These are phyloP conservation scores for Drosophila acutilabella DNA, from an alignment of 2,888 invertebrate species.

Conservation along the genomic window DNA sequence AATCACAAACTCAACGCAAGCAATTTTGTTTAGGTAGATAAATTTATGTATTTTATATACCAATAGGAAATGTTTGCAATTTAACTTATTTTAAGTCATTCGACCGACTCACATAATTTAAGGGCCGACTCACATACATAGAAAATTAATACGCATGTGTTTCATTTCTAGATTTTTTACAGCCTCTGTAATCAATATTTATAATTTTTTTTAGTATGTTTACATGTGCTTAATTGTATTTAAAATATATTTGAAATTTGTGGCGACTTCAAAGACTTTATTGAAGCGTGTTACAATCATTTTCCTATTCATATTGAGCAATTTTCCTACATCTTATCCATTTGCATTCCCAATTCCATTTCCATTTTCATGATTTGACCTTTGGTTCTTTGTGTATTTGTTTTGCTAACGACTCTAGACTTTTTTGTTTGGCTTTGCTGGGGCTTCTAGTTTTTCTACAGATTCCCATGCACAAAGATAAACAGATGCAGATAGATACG, in stretches of 20 bases:
- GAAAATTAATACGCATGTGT: no score
- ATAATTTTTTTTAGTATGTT: no score
- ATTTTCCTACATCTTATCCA: constrained; percentile 1
- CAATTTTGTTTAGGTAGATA: neutral
- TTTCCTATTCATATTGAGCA: neutral
- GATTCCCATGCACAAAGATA: constrained; percentile 5
- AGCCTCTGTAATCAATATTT: no score
- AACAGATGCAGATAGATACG: constrained; percentile 5
- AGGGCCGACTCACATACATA: no score
- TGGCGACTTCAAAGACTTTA: no score
- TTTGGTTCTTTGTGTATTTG: constrained; percentile 2
- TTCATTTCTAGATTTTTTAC: no score
- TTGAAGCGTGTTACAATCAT: neutral
- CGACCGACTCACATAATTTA: no score
- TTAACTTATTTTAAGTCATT: no score
- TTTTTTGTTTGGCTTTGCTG: neutral
- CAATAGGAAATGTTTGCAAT: no score
- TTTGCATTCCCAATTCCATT: neutral
- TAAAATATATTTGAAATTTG: no score
- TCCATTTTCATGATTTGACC: constrained; percentile 2
- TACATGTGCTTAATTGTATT: no score
- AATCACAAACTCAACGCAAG: neutral
- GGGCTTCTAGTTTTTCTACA: neutral
- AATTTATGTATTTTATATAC: neutral
- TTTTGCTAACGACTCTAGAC: constrained; percentile 10